phyloP scores from a whole-genome alignment of 2,113 vertebrate genomes.

The Gobius niger region DNA sequence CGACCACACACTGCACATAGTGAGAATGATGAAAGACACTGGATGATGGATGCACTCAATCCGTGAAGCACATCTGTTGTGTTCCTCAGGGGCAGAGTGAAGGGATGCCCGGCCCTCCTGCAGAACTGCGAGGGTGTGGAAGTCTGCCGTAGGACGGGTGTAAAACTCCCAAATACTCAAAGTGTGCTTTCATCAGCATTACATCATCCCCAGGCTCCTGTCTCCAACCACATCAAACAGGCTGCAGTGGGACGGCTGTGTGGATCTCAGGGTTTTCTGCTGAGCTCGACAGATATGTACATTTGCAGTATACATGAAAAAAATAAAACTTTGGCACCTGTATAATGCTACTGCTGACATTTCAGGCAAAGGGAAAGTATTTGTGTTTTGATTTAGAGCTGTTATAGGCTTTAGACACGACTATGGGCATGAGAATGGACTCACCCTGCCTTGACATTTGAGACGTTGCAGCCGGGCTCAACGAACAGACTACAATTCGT shows the following conservation, averaged over 20 bases:
- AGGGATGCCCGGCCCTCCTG: slow-evolving; percentile 56
- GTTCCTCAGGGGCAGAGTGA: slow-evolving; percentile 55
- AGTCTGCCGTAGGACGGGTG: slow-evolving; percentile 54
- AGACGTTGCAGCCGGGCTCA: background rate
- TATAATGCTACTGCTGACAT: background rate
- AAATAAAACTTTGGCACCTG: background rate
- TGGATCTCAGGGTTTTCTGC: slow-evolving; percentile 5
- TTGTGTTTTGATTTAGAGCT: no score
- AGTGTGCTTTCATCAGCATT: slow-evolving; percentile 60
- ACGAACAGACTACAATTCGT: background rate
- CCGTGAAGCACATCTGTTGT: slow-evolving; percentile 68
- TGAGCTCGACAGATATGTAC: background rate
- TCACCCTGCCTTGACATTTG: no score
- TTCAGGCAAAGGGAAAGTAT: no score
- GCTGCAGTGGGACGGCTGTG: slow-evolving; percentile 39
- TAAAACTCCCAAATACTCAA: slow-evolving; percentile 53
- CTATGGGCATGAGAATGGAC: no score
- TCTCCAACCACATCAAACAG: slow-evolving; percentile 61
- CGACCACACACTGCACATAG: slow-evolving; percentile 57
- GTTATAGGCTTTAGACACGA: no score
- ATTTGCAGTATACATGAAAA: slow-evolving; percentile 3
- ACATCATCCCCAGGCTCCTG: slow-evolving; percentile 62
- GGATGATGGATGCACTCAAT: slow-evolving; percentile 63
- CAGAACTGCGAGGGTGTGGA: slow-evolving; percentile 58
- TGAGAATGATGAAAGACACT: slow-evolving; percentile 57